Evolutionary conservation across 2,888 invertebrate genomes (phyloP), one percentile per base, ranked within the genome.

Genomic region (Brachyptera putata): DNA sequence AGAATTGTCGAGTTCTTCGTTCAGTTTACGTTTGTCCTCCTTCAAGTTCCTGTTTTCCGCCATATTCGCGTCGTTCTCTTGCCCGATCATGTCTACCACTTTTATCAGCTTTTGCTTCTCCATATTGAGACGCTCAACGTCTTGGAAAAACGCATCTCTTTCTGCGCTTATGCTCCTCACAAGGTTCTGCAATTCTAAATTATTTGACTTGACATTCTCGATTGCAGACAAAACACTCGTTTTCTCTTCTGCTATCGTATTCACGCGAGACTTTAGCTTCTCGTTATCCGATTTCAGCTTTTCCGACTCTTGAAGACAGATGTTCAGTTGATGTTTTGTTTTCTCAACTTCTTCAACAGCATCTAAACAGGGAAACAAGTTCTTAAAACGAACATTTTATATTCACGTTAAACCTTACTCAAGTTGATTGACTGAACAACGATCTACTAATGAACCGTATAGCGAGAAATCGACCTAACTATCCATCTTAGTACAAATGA

Each of bases 151-250:
- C 5, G 43, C 39, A 46, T 64, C 64, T 56, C 60, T 58, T 43
- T 62, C 60, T 24, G 58, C 36, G 30, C 43, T 58, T 14, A 65
- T 53, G 22, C 37, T 63, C 26, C 60, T 18, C 14, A 65, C 48
- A 9, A 61, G 14, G 36, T 43, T 50, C 21, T 57, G 46, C 21
- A 65, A 49, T 37, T 65, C 65, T n/a, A 39, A 16, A 55, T 65
- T 65, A 22, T 65, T 65, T 26, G 56, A 39, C 13, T 63, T 61
- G 5, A 62, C 25, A 57, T 55, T 62, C 30, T 61, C 58, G n/a
- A 62, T 58, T 5, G 55, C 64, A 14, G 25, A 55, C 16, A 61
- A 14, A 24, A 62, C 48, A 7, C 24, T 61, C 39, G 63, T 60
- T 18, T 63, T 63, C 36, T 63, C 63, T 11, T 56, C 43, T 5